Evolutionary conservation across 1,140 invertebrate genomes (phyloP), one percentile per base, ranked within the genome.

Genomic region (Drosophila ohnishii): DNA sequence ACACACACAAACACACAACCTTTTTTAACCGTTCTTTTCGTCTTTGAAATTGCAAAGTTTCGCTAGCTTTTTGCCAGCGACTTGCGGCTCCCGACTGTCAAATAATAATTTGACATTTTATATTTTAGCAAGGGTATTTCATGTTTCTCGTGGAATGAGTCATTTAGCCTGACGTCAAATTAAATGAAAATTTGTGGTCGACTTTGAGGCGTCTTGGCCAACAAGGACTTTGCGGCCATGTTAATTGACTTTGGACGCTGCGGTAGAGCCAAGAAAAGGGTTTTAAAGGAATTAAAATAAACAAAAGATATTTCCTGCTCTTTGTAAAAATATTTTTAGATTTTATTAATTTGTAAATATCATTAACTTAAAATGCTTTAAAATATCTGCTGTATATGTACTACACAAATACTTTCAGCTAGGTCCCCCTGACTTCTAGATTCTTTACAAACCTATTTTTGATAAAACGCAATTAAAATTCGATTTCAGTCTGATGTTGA

Each of bases 131-230:
- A 42, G 25, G 16, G 14, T 25, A 40, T 40, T 57, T 40, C 11
- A 3, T 11, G 25, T 34, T 35, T 37, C 30, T 37, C 5, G 34
- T 8, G 19, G 32, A 30, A 22, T 61, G 37, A 34, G 35, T 34
- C n/a, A 13, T 9, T 28, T 10, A 35, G 48, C n/a, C 16, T 10
- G 28, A 44, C 34, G 32, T 75, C 51, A 75, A 75, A 65, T 75
- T 75, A 76, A 77, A 77, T 77, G 66, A 71, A 77, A 77, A 77
- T 63, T 62, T 63, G 75, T 77, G 58, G 75, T 71, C 28, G 65
- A 40, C 65, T 70, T 62, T 77, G 35, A 69, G 57, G 73, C 57
- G 74, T 51, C 48, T 40, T 56, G 37, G 40, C 62, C 35, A 28
- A 10, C 22, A 28, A 16, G 42, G 22, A 58, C 22, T 25, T 48